These are phyloP conservation scores for zebrafish (Danio rerio) DNA, from an alignment of 2,113 vertebrate species.

Conservation along the genomic window DNA sequence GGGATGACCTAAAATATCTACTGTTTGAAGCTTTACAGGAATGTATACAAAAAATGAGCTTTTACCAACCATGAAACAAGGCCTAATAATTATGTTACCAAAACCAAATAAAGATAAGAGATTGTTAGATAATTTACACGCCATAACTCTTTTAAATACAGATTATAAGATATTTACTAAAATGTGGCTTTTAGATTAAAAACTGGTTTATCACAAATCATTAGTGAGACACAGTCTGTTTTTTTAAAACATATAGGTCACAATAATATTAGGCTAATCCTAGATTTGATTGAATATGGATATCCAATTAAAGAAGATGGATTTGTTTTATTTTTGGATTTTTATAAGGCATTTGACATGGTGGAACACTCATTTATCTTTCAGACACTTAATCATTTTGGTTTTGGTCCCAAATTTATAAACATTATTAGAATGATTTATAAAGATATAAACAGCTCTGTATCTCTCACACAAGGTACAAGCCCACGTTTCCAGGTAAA, in stretches of 20 bases:
- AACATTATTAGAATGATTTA: slow-evolving; percentile 4
- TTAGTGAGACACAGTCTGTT: not conserved
- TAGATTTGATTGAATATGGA: not conserved
- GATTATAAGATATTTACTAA: not conserved
- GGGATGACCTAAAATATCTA: not conserved
- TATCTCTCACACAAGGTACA: not conserved
- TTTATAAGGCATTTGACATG: not conserved
- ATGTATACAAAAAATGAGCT: not conserved
- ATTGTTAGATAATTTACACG: not conserved
- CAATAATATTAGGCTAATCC: not conserved
- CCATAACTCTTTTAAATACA: not conserved
- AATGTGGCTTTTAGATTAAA: not conserved
- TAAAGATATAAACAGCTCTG: slow-evolving; percentile 8
- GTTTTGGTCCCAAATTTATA: slow-evolving; percentile 8
- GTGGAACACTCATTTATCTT: not conserved
- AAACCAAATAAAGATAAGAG: slow-evolving; percentile 12
- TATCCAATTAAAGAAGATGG: not conserved
- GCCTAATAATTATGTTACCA: not conserved
- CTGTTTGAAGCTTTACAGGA: not conserved
- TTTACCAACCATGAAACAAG: not conserved
- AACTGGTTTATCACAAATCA: not conserved
- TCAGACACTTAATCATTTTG: not conserved
- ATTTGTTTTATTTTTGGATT: slow-evolving; percentile 1
- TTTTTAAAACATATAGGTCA: not conserved
- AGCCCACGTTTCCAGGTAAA: not conserved